phyloP scores from a whole-genome alignment of 2,797 vertebrate genomes.

The Propithecus deckenii region DNA sequence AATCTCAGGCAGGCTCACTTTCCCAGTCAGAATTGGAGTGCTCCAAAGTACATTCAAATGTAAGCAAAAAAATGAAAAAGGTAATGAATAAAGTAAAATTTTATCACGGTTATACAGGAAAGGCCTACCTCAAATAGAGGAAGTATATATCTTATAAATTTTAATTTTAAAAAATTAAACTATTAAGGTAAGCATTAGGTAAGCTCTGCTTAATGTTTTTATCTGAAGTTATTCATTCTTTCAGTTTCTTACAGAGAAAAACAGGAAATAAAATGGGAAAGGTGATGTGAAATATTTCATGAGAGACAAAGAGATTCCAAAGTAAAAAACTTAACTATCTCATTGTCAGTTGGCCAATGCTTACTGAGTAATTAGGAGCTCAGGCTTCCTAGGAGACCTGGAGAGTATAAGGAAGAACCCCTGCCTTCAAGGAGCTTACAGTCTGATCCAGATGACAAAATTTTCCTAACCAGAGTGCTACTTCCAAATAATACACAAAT shows the following conservation, averaged over 20 bases:
- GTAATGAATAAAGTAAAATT: background rate
- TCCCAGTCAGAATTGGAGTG: background rate
- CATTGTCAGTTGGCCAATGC: background rate
- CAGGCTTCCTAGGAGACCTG: background rate
- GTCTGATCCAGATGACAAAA: background rate
- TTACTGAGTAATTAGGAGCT: background rate
- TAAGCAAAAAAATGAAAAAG: background rate
- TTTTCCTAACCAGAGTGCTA: background rate
- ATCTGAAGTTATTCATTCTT: background rate
- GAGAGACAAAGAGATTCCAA: background rate
- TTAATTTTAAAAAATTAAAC: background rate
- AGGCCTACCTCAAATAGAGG: background rate
- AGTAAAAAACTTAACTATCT: background rate
- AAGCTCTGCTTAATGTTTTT: background rate
- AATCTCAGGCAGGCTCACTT: background rate
- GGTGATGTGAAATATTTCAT: background rate
- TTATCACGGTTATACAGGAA: background rate
- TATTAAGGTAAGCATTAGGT: background rate
- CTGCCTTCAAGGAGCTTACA: background rate
- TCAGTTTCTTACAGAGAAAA: background rate
- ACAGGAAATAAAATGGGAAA: background rate
- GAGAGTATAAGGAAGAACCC: background rate
- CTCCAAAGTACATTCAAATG: background rate
- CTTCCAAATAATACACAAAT: background rate
- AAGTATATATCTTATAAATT: background rate